phyloP scores from a whole-genome alignment of 2,113 vertebrate species.

The Entomyzon cyanotis region DNA sequence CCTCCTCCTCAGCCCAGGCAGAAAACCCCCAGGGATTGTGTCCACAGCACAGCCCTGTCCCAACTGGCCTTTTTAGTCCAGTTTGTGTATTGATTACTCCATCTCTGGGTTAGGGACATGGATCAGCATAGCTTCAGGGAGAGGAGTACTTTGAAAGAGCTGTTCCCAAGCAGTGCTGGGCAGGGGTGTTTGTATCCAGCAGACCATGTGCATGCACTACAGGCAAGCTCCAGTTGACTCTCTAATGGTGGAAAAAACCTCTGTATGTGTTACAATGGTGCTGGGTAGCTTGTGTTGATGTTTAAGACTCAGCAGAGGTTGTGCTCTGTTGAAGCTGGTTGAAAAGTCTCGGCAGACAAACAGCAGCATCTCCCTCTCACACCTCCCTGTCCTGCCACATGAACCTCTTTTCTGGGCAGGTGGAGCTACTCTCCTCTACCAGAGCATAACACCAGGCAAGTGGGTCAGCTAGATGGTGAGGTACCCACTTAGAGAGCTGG shows the following conservation, averaged over 20 bases:
- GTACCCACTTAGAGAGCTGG: rapidly evolving
- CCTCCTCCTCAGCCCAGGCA: not conserved
- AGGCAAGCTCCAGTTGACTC: rapidly evolving
- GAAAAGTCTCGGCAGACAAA: not conserved
- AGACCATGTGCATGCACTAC: not conserved
- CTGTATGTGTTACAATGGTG: not conserved
- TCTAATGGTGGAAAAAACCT: not conserved
- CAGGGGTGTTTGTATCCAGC: not conserved
- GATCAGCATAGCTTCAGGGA: not conserved
- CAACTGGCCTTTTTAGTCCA: not conserved
- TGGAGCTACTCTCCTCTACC: not conserved
- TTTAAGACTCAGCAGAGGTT: not conserved
- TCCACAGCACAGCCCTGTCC: not conserved
- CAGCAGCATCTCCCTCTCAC: not conserved
- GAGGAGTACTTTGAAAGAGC: not conserved
- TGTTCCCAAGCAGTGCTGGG: not conserved
- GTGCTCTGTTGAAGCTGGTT: not conserved
- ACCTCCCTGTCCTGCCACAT: rapidly evolving
- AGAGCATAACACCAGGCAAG: not conserved
- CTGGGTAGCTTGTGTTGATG: not conserved
- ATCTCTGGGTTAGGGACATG: not conserved
- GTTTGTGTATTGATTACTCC: not conserved
- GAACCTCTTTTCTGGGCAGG: rapidly evolving
- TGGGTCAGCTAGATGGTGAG: rapidly evolving
- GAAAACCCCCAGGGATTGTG: not conserved